Conservation (phyloP, 2,797 vertebrate species). For the Lacerta bilineata region DNA sequence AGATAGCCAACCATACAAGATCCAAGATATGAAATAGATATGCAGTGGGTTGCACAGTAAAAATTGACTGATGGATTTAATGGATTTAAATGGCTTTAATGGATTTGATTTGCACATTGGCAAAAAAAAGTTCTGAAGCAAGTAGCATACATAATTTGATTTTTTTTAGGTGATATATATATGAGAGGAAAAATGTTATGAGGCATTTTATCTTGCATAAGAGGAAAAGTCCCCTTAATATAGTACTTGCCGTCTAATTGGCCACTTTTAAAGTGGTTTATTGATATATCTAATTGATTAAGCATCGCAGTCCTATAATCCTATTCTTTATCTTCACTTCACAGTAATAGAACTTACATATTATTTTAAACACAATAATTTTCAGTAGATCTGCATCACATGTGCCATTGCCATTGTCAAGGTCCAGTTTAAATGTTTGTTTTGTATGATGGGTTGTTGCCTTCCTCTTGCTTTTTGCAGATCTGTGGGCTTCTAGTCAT, state of each 20-base stretch:
- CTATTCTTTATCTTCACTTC: background rate
- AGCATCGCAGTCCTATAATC: background rate
- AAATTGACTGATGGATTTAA: background rate
- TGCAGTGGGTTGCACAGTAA: background rate
- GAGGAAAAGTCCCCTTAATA: background rate
- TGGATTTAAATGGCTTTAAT: background rate
- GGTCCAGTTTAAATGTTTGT: background rate
- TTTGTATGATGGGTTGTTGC: background rate
- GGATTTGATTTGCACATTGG: background rate
- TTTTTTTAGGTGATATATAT: background rate
- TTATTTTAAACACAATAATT: background rate
- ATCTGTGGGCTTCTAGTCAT: background rate
- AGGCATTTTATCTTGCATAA: background rate
- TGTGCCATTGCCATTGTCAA: background rate
- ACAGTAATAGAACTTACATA: background rate
- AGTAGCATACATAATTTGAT: background rate
- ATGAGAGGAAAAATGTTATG: background rate
- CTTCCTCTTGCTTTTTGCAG: background rate
- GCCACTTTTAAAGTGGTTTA: background rate
- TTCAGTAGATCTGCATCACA: background rate
- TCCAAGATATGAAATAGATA: background rate
- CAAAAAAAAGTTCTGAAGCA: background rate
- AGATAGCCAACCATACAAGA: background rate
- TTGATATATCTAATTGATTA: background rate
- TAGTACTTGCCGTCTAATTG: background rate